A percentile compares a stretch with the other conserved stretches of the same genome.
phyloP scores from a whole-genome alignment of 2,888 invertebrate species.

The Sinohyriopsis cumingii region DNA sequence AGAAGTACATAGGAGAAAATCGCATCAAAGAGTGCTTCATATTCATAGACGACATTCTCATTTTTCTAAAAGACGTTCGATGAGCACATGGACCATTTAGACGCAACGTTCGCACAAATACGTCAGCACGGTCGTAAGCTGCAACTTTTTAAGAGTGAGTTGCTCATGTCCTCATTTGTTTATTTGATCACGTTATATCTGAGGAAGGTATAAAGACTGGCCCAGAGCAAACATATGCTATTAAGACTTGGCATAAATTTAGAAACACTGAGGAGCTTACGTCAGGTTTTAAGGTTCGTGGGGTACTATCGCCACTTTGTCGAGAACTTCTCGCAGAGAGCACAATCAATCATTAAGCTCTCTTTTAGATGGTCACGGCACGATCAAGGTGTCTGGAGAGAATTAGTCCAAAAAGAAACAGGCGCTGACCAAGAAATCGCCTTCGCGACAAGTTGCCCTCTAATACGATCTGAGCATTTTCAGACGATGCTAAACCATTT shows the following conservation, averaged over 20 bases:
- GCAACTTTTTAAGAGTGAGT: slow-evolving; percentile 5
- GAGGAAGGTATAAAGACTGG: slow-evolving; percentile 3
- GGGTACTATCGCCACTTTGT: slow-evolving; percentile 3
- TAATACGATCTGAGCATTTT: slow-evolving; percentile 22
- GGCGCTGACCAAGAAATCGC: slow-evolving; percentile 10
- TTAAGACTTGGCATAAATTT: neutral
- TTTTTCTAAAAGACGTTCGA: no score
- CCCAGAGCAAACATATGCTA: slow-evolving; percentile 3
- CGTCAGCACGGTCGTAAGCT: neutral
- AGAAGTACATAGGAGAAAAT: no score
- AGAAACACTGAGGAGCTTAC: neutral
- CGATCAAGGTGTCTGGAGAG: neutral
- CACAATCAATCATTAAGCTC: neutral
- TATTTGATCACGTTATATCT: slow-evolving; percentile 1
- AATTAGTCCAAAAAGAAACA: slow-evolving; percentile 3
- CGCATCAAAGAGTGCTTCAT: no score
- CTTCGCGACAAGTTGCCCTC: slow-evolving; percentile 20
- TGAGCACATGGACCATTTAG: no score
- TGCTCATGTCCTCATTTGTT: neutral
- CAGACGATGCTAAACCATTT: slow-evolving; percentile 21
- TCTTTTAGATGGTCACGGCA: neutral
- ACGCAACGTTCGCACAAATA: no score
- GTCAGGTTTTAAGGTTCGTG: neutral
- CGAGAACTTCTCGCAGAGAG: neutral
- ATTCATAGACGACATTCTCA: no score